A percentile compares a stretch with the other conserved stretches of the same genome.
Conservation (phyloP, 1,140 invertebrate species). For the Ditylenchus dipsaci region DNA sequence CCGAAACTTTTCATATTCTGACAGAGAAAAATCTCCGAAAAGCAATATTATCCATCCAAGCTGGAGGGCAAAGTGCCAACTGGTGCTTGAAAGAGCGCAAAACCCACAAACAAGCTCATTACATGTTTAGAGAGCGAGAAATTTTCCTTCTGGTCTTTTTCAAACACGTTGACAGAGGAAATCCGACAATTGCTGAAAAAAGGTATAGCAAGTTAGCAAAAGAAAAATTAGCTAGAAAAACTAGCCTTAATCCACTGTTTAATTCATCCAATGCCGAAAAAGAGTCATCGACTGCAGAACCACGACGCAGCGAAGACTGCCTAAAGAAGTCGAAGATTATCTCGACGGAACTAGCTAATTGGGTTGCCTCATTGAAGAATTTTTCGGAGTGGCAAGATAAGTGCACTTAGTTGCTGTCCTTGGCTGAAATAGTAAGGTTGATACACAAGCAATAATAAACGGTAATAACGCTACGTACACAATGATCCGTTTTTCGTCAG, state of each 20-base stretch:
- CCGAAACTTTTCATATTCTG: slow-evolving; percentile 8
- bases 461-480: no score
- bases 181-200: neutral
- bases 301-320: slow-evolving; percentile 10
- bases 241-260: neutral
- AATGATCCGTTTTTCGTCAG: no score
- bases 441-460: neutral
- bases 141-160: neutral
- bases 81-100: neutral
- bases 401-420: slow-evolving; percentile 1
- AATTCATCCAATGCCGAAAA: neutral
- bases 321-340: slow-evolving; percentile 14
- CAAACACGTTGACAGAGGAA: slow-evolving; percentile 13
- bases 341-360: neutral
- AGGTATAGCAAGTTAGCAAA: neutral
- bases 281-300: slow-evolving; percentile 19
- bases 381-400: slow-evolving; percentile 15
- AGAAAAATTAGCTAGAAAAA: neutral
- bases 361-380: neutral
- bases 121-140: slow-evolving; percentile 1
- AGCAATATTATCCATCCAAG: neutral
- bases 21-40: neutral
- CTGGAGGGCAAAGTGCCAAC: slow-evolving; percentile 5
- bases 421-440: slow-evolving; percentile 7
- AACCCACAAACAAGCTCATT: slow-evolving; percentile 2